Evolutionary conservation across 2,113 vertebrate species (phyloP), one percentile per base, ranked within the genome.

Genomic region (Pedionomus torquatus): DNA sequence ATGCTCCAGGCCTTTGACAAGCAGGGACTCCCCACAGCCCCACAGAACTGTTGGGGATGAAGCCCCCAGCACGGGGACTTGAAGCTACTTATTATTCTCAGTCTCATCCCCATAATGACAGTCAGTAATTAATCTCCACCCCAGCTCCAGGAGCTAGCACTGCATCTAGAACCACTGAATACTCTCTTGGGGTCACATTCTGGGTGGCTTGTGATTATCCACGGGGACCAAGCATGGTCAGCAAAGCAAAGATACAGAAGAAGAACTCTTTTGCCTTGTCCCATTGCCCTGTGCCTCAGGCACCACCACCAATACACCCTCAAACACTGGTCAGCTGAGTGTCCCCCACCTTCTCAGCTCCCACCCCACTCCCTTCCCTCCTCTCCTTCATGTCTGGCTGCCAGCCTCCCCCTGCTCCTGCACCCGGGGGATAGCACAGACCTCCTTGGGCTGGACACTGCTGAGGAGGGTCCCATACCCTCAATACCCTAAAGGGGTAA

Each of bases 41-140:
- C 44, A 5, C 2, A 14, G 43, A 46, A 37, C 1, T 1, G 17
- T 8, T 0, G 1, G 54, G 46, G 41, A 31, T 19, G 19, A 13
- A 49, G 39, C 24, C 18, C 74, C 54, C n/a, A 37, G 41, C 23
- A 52, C 13, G 20, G 35, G 44, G 37, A 72, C 14, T 10, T 26
- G 48, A 37, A 79, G 30, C 41, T 80, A 43, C 43, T 78, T 4
- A 24, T 71, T 33, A 15, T 37, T 74, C 60, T 49, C 35, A 14
- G n/a, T 30, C 5, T 66, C 25, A 24, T 30, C 26, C 46, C 19
- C 1, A 15, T 13, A 7, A 58, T n/a, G 21, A 39, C 19, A 31
- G 20, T 8, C 23, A 35, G n/a, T 11, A 57, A 57, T 20, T 3
- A 30, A 61, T 12, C 17, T 35, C 15, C 24, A 15, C 17, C 54